Evolutionary conservation across 2,888 invertebrate genomes (phyloP).

Genomic region (Lasioglossum morio): DNA sequence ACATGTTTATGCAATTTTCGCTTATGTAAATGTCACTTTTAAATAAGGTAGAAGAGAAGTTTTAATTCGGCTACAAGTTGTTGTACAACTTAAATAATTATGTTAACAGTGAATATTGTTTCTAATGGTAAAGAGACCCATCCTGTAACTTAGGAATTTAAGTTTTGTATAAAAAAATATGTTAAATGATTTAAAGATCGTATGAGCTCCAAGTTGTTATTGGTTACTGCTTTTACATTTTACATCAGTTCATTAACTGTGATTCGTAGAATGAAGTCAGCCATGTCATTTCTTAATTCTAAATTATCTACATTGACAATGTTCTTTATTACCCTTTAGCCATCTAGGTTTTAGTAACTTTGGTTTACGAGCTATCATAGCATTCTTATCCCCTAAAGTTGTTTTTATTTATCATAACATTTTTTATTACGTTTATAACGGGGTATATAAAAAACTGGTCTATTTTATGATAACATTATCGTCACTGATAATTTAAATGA

Average conservation of each 20-base stretch:
- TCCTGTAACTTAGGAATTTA: too few relatives aligned
- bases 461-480: neutral
- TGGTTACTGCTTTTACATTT: neutral
- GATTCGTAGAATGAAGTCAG: neutral
- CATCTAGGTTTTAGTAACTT: neutral
- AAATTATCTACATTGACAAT: neutral
- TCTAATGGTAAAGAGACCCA: too few relatives aligned
- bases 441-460: neutral
- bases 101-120: neutral
- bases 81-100: neutral
- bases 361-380: too few relatives aligned
- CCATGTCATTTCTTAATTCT: neutral
- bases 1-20: too few relatives aligned
- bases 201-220: too few relatives aligned
- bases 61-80: neutral
- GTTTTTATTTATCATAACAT: neutral
- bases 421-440: neutral
- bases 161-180: too few relatives aligned
- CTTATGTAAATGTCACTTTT: neutral
- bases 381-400: neutral
- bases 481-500: neutral
- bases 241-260: too few relatives aligned
- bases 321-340: neutral
- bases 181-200: too few relatives aligned
- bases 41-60: neutral